Evolutionary conservation across 2,797 vertebrate species (phyloP), one percentile per base, ranked within the genome.

Genomic region (Crypturellus tataupa): DNA sequence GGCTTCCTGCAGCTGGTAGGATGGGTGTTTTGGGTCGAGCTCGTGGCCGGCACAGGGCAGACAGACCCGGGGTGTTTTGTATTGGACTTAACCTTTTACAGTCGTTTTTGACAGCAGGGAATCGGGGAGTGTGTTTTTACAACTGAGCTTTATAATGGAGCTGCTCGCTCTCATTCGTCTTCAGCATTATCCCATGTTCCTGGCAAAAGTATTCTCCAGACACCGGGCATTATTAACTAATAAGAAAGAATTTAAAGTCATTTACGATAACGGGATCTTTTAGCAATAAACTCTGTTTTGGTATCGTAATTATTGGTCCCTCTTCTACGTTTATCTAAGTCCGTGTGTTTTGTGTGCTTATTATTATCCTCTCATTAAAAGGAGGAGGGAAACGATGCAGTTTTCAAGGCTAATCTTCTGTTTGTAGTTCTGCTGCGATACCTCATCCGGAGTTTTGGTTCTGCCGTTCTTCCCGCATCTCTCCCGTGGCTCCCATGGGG

Each of bases 251-350:
- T 80, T 37, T 63, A 15, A 68, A 84, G 29, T 64, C 6, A 17
- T 76, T 89, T 65, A 75, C 82, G 58, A 40, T 70, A 79, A 93
- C 33, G 55, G 21, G 21, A 31, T 82, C 58, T 82, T 94, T 90
- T 51, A 80, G 27, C 21, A 87, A 51, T 60, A 63, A 85, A 64
- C 35, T 79, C 70, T 88, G 49, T 35, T 81, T 90, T 89, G 51
- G 6, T 89, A 35, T 87, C 89, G 90, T 80, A 78, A 37, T 77
- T 75, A n/a, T 78, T 87, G 44, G 9, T 71, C 29, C 51, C 39
- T 31, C 29, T 44, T 85, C 64, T 80, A 37, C 14, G 25, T 87
- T 88, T 85, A 37, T 68, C 33, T 24, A 80, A 80, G 29, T 55
- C 42, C 31, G 0, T 46, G 27, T 64, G 13, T 85, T 93, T 90